Base-by-base conservation (phyloP, 2,113 vertebrate genomes). In the Amphiprion ocellaris region DNA sequence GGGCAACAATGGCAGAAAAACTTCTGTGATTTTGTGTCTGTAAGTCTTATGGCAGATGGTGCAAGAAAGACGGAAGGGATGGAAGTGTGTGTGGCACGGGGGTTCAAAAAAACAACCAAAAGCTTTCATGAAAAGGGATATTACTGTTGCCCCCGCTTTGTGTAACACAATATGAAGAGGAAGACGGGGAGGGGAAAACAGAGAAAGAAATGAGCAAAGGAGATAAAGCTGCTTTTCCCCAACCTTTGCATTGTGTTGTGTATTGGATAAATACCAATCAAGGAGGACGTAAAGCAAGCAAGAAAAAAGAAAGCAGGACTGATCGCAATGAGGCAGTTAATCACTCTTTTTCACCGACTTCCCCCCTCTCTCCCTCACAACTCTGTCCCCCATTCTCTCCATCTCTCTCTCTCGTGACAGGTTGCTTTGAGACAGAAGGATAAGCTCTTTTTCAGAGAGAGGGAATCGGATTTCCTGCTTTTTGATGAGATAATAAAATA, bases 401-500 rank as follows among this genome's bases (percentile, higher is more conserved):
- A 77, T 91, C 86, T 85, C 81, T 58, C 89, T 80, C 91, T 89
- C 90, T 85, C 26, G 56, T 91, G 92, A 92, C 93, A 91, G 90
- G 91, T 93, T 81, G 91, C 92, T 92, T 92, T 94, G 89, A 92
- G 92, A 92, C 90, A 84, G 88, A 82, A 82, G 93, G 91, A 94
- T 94, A 93, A 94, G 93, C 89, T 92, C 90, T 94, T 91, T 92
- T 92, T 91, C 89, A 92, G 79, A 85, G 87, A 88, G 92, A 90
- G 88, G 87, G 93, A 93, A 93, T 94, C 91, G 87, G 93, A 93
- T 94, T 94, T 94, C 93, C 92, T 94, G 89, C 89, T 90, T 90
- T 93, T 92, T 93, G 92, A 94, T 93, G 93, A 93, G 91, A 92
- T 93, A 91, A 93, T 94, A 92, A 94, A 94, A 93, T 93, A 94